A percentile compares a stretch with the other conserved stretches of the same genome.
These are phyloP conservation scores for Goniozus legneri DNA, from an alignment of 1,140 invertebrate genomes.

Conservation along the genomic window DNA sequence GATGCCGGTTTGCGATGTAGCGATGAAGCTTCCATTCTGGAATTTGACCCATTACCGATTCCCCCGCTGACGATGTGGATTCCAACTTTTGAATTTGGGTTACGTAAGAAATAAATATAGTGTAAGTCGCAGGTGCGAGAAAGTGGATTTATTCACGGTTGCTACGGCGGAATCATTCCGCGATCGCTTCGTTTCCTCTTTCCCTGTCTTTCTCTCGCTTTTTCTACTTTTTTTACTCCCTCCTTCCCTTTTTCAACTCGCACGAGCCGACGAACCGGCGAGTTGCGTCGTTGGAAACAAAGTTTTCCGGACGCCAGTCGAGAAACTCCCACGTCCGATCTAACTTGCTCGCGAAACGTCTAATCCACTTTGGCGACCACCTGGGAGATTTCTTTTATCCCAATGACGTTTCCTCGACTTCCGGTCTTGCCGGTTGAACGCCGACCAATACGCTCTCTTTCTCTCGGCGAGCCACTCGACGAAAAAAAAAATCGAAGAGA, in stretches of 20 bases:
- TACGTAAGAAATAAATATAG: too few species aligned
- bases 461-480: neutral
- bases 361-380: constrained; percentile 20
- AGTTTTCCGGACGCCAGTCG: constrained; percentile 9
- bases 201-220: too few species aligned
- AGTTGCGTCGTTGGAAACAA: constrained; percentile 3
- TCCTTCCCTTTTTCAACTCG: neutral
- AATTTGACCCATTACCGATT: too few species aligned
- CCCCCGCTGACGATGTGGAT: too few species aligned
- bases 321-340: neutral
- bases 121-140: neutral
- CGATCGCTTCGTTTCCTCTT: too few species aligned
- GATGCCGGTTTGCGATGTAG: too few species aligned
- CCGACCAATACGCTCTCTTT: too few species aligned
- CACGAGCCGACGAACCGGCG: neutral
- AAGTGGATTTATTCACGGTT: neutral
- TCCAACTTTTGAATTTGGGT: too few species aligned
- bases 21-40: too few species aligned
- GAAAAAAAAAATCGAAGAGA: constrained; percentile 5
- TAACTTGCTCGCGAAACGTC: constrained; percentile 8
- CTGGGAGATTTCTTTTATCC: neutral
- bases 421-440: constrained; percentile 5
- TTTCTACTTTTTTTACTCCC: too few species aligned
- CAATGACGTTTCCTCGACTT: neutral
- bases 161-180: neutral